These are phyloP conservation scores for Hippocampus comes DNA, from an alignment of 2,113 vertebrate genomes.

Conservation along the genomic window DNA sequence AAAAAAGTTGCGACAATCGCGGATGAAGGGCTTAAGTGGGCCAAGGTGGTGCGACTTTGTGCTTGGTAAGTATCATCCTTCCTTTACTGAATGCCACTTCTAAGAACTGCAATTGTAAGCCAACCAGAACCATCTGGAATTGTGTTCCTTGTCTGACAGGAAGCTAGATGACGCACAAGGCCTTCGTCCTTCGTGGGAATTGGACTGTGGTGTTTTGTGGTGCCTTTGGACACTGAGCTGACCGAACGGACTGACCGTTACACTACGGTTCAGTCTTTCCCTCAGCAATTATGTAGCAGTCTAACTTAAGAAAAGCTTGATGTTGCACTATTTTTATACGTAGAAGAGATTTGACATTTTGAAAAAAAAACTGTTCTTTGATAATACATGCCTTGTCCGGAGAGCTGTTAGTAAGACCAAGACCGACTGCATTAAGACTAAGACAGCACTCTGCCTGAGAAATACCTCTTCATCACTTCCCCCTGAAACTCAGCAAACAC, in stretches of 20 bases:
- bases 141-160: conserved; percentile 41
- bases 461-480: conserved; percentile 24
- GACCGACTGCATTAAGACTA: conserved; percentile 8
- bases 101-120: neutral
- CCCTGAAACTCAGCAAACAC: neutral
- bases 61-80: conserved; percentile 77
- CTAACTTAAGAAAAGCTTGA: conserved; percentile 70
- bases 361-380: conserved; percentile 9
- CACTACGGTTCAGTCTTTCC: conserved; percentile 60
- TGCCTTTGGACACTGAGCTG: conserved; percentile 75
- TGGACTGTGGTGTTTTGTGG: conserved; percentile 57
- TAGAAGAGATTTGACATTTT: conserved; percentile 44
- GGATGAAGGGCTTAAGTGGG: conserved; percentile 80
- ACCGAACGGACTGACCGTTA: conserved; percentile 53
- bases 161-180: conserved; percentile 49
- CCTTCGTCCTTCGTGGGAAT: conserved; percentile 40
- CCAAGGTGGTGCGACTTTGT: conserved; percentile 86
- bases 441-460: conserved; percentile 3
- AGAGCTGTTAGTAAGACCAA: conserved; percentile 32
- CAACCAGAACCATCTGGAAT: neutral
- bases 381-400: conserved; percentile 8
- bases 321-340: conserved; percentile 77
- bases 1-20: conserved; percentile 84
- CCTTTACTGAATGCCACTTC: conserved; percentile 5
- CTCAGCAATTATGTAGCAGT: conserved; percentile 76